These are phyloP conservation scores for Fulica atra DNA, from an alignment of 2,113 vertebrate genomes.

Conservation along the genomic window DNA sequence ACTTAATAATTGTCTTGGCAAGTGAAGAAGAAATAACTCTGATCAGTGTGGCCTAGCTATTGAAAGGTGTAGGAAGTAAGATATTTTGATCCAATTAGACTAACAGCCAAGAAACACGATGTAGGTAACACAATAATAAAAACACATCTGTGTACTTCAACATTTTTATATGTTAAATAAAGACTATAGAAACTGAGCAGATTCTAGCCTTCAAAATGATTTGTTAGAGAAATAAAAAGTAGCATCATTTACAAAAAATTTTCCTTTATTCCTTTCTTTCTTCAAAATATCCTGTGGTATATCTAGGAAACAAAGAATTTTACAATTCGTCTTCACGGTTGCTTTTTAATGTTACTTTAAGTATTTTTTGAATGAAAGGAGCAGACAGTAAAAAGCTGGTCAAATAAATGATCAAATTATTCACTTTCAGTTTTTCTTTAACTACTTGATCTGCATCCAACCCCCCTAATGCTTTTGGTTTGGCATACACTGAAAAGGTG, in stretches of 20 bases:
- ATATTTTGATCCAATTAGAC: background rate
- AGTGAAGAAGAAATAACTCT: background rate
- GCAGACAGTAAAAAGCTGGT: background rate
- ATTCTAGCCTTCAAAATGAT: background rate
- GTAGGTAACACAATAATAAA: background rate
- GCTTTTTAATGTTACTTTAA: background rate
- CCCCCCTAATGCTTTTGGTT: background rate
- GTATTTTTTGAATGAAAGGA: background rate
- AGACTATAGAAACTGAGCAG: background rate
- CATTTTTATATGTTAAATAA: background rate
- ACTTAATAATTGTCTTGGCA: background rate
- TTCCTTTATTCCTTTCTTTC: background rate
- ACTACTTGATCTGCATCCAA: background rate
- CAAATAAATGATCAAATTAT: background rate
- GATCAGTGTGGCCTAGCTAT: background rate
- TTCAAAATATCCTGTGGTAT: background rate
- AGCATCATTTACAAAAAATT: background rate
- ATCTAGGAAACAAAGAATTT: background rate
- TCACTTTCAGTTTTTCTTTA: background rate
- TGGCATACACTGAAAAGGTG: background rate
- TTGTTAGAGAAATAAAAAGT: background rate
- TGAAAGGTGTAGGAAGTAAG: background rate
- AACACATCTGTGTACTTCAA: background rate
- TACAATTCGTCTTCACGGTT: background rate
- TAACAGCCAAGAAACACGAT: background rate